phyloP scores from a whole-genome alignment of 2,888 invertebrate species.

The Chymomyza amoena region DNA sequence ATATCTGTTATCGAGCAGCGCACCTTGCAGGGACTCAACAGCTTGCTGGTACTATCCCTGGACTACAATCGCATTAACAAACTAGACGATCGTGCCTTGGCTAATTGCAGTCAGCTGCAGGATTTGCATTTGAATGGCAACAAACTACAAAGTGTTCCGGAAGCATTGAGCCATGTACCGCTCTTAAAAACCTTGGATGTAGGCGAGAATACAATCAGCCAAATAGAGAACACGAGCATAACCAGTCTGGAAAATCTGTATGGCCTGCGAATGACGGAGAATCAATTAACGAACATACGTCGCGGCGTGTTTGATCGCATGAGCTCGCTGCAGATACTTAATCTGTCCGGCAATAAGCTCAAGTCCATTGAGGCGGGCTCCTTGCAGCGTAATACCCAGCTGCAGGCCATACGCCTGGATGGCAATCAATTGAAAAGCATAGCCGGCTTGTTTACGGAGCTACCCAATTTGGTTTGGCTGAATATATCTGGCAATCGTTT shows the following conservation, averaged over 20 bases:
- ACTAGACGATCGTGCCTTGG: constrained; percentile 90
- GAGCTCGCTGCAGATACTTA: constrained; percentile 89
- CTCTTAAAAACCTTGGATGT: constrained; percentile 92
- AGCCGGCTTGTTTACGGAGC: constrained; percentile 89
- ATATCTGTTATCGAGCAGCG: constrained; percentile 90
- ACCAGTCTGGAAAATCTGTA: constrained; percentile 91
- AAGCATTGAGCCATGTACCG: constrained; percentile 90
- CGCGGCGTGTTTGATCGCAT: constrained; percentile 88
- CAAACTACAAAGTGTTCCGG: constrained; percentile 87
- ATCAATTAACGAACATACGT: constrained; percentile 89
- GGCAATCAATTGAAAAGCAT: constrained; percentile 91
- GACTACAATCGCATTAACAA: constrained; percentile 91
- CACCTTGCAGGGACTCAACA: constrained; percentile 91
- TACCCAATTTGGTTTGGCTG: constrained; percentile 91
- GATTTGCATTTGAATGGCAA: constrained; percentile 95
- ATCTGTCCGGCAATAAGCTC: constrained; percentile 92
- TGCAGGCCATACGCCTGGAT: constrained; percentile 93
- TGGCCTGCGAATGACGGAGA: constrained; percentile 92
- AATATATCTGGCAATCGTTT: constrained; percentile 95
- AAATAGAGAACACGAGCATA: constrained; percentile 89
- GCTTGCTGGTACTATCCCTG: constrained; percentile 89
- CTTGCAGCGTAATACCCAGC: constrained; percentile 86
- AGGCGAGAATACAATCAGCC: constrained; percentile 92
- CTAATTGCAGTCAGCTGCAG: constrained; percentile 92
- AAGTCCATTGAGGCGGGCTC: constrained; percentile 88